These are phyloP conservation scores for Arctopsyche grandis DNA, from an alignment of 1,140 invertebrate species.

Conservation along the genomic window DNA sequence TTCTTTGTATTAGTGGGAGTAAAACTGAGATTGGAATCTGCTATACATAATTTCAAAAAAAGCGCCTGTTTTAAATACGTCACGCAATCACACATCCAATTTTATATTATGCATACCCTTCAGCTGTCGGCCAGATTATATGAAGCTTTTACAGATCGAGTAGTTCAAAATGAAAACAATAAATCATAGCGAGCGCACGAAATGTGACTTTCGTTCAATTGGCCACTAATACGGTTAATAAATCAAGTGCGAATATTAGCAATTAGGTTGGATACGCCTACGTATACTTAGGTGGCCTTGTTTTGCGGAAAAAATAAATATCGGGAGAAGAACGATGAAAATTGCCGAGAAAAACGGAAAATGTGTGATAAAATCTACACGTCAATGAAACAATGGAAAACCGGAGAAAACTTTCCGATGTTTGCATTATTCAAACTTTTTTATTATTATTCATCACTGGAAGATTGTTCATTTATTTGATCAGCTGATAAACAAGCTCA, in stretches of 20 bases:
- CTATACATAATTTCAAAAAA: neutral
- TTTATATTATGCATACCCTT: slow-evolving; percentile 1
- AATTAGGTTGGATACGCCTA: neutral
- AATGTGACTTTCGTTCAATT: slow-evolving; percentile 4
- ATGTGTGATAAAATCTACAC: neutral
- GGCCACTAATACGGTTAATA: neutral
- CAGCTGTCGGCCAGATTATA: neutral
- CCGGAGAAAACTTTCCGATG: too few species aligned
- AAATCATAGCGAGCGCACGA: neutral
- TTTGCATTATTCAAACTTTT: too few species aligned
- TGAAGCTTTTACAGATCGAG: neutral
- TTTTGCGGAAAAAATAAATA: slow-evolving; percentile 13
- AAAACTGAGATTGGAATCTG: neutral
- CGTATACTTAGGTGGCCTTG: neutral
- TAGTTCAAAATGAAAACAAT: slow-evolving; percentile 1
- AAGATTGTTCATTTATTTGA: too few species aligned
- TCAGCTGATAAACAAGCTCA: too few species aligned
- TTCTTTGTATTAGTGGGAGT: too few species aligned
- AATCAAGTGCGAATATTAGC: slow-evolving; percentile 7
- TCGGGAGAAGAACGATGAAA: neutral
- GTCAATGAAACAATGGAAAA: neutral
- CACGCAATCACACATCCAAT: slow-evolving; percentile 7
- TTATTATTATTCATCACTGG: too few species aligned
- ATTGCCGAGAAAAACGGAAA: neutral
- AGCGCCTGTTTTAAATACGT: neutral